A percentile compares a stretch with the other conserved stretches of the same genome.
Conservation (phyloP, 2,113 vertebrate species). For the Strix aluco region DNA sequence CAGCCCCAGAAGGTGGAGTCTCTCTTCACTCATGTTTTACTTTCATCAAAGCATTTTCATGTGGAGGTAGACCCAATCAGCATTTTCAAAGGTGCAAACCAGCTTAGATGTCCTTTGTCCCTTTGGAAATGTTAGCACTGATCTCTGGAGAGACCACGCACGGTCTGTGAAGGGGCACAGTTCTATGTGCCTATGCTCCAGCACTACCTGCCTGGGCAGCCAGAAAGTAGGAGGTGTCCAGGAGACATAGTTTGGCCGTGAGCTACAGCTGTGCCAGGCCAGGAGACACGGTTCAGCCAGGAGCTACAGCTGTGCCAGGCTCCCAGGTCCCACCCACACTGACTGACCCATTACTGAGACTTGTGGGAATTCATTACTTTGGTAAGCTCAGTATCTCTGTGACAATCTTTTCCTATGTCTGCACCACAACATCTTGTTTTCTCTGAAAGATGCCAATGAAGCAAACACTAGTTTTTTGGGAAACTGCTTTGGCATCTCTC, state of each 20-base stretch:
- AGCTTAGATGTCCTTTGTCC: neutral
- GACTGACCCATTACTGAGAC: neutral
- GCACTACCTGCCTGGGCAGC: neutral
- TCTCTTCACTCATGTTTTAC: neutral
- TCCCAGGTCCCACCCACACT: neutral
- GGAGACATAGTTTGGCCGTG: neutral
- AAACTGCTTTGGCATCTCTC: neutral
- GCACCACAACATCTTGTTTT: neutral
- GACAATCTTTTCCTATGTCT: neutral
- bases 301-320: neutral
- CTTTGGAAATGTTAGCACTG: neutral
- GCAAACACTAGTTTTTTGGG: neutral
- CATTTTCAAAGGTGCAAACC: neutral
- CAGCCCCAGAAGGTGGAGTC: neutral
- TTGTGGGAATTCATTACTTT: neutral
- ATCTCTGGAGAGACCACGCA: neutral
- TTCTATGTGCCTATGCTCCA: neutral
- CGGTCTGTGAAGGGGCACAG: neutral
- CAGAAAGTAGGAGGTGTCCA: neutral
- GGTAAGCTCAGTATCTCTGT: neutral
- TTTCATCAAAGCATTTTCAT: neutral
- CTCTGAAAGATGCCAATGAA: constrained; percentile 10
- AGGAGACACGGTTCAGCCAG: neutral
- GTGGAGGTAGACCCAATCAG: neutral
- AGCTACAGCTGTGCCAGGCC: neutral